Evolutionary conservation across 2,888 invertebrate genomes (phyloP).

Genomic region (Ectemnius lituratus): DNA sequence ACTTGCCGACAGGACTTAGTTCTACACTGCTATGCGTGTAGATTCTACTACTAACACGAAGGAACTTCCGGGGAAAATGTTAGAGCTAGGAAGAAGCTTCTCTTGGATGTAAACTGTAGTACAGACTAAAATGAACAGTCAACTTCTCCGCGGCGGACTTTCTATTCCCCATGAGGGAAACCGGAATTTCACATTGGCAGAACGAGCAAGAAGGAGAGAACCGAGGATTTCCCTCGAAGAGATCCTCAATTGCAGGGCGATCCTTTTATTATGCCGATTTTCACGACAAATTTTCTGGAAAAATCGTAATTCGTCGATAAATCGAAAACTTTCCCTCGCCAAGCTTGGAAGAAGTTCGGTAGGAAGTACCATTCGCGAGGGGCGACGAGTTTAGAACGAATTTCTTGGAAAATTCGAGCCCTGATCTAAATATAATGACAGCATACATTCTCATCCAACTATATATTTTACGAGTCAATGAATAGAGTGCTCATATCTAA

Average conservation of each 20-base stretch:
- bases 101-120: neutral
- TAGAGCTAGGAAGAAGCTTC: neutral
- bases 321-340: slow-evolving; percentile 1
- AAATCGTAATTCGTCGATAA: slow-evolving; percentile 17
- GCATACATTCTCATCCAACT: neutral
- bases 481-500: no score
- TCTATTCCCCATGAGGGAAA: neutral
- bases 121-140: no score
- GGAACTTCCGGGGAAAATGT: neutral
- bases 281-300: slow-evolving; percentile 22
- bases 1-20: no score
- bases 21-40: no score
- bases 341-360: neutral
- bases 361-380: neutral
- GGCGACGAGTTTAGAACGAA: neutral
- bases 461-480: no score
- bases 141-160: neutral
- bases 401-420: slow-evolving; percentile 7
- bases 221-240: neutral
- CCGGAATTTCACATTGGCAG: neutral
- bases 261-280: neutral
- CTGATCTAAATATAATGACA: neutral
- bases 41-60: no score
- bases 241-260: slow-evolving; percentile 5
- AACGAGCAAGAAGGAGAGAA: neutral